Conservation (phyloP, 2,797 vertebrate genomes). For the Siniperca scherzeri region DNA sequence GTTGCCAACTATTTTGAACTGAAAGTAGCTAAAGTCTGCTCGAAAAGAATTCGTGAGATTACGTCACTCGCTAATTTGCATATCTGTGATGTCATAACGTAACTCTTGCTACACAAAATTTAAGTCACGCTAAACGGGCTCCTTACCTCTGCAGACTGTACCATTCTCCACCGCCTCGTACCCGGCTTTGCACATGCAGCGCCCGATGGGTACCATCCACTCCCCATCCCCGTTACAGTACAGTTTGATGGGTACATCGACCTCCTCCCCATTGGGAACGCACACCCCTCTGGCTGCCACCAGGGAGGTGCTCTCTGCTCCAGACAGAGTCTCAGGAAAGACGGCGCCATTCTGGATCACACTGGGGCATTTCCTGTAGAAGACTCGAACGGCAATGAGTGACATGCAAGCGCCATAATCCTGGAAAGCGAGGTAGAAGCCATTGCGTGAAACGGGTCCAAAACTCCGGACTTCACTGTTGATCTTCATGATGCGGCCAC, state of each 20-base stretch:
- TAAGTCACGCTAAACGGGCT: neutral
- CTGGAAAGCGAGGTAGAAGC: constrained; percentile 98
- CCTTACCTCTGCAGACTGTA: constrained; percentile 93
- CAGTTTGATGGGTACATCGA: constrained; percentile 96
- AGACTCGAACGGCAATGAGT: constrained; percentile 93
- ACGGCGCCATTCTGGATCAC: constrained; percentile 92
- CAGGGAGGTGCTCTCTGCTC: constrained; percentile 95
- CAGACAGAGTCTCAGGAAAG: constrained; percentile 94
- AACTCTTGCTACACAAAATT: neutral
- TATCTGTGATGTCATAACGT: neutral
- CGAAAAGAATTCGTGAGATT: neutral
- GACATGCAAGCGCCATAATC: constrained; percentile 99
- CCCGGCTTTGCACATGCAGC: constrained; percentile 95
- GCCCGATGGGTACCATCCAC: constrained; percentile 97
- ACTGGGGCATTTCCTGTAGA: constrained; percentile 94
- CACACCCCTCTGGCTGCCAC: constrained; percentile 94
- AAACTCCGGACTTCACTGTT: constrained; percentile 97
- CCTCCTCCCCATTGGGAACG: constrained; percentile 93
- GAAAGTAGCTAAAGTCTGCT: neutral
- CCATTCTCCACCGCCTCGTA: constrained; percentile 91
- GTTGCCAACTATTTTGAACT: neutral
- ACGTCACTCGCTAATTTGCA: too few relatives aligned
- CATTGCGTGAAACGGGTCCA: constrained; percentile 92
- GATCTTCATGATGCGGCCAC: constrained; percentile 96
- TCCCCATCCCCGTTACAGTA: constrained; percentile 97